Base-by-base conservation (phyloP, 2,888 invertebrate species). In the Gymnoscelis rufifasciata region DNA sequence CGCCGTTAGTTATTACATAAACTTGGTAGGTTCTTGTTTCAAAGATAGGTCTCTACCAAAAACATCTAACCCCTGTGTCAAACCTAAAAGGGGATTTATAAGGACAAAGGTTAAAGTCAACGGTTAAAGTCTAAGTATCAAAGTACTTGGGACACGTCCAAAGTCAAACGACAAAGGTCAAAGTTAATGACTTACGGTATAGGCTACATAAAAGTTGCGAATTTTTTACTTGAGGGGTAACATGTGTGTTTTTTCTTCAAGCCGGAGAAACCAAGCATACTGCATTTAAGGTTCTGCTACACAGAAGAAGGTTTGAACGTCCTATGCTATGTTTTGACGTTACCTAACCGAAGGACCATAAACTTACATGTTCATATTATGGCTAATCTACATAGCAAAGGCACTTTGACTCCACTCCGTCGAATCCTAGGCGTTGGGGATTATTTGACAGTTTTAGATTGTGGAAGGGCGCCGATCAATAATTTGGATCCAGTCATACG, bases 401-500 rank as follows among this genome's bases (percentile, higher is more conserved):
- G 82, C 1, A 58, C 77, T 27, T 57, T 88, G 36, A 70, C 71
- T 5, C 74, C 88, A n/a, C 57, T 87, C 30, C 67, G 81, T 23
- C 72, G 83, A 8, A 66, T 66, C 8, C 43, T 71, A 0, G 59
- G 56, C 1, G 38, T 53, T 3, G 48, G 60, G 0, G 69, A 77
- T 0, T 81, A 76, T 58, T 61, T 87, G 13, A 72, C 82, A 2
- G 68, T 76, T 13, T 51, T 87, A 51, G 76, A 87, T 46, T 87
- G 88, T 61, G 88, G 88, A 27, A 74, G 67, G 65, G 87, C 87
- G 12, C 83, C 86, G 24, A 87, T 88, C 8, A 88, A 88, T 56
- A 88, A 88, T 58, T 69, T 88, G 52, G 86, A 88, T 68, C 82
- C 86, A 1, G 86, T 87, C 19, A 81, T 87, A 56, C 69, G 88